phyloP scores from a whole-genome alignment of 2,888 invertebrate genomes.

The Epirrita christyi region DNA sequence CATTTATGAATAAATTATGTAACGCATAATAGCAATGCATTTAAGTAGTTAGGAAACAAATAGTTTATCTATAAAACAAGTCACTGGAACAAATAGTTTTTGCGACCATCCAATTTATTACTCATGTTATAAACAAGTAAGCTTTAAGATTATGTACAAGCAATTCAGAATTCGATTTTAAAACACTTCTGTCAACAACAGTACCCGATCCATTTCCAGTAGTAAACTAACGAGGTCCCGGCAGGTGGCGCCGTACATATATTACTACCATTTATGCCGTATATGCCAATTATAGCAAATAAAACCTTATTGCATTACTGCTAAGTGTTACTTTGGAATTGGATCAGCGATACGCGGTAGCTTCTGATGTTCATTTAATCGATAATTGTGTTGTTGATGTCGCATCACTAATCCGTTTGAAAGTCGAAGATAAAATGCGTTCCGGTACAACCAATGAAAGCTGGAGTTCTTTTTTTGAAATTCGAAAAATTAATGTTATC shows the following conservation, averaged over 20 bases:
- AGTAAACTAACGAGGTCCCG: conserved; percentile 53
- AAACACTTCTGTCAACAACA: conserved; percentile 21
- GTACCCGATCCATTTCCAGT: conserved; percentile 49
- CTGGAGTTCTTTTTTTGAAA: conserved; percentile 9
- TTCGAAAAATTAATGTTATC: neutral
- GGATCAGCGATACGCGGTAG: conserved; percentile 5
- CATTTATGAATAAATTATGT: neutral
- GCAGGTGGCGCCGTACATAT: conserved; percentile 55
- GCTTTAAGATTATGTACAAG: neutral
- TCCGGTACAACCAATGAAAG: conserved; percentile 4
- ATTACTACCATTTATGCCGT: conserved; percentile 36
- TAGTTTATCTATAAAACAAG: neutral
- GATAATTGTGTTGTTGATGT: conserved; percentile 24
- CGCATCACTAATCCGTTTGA: conserved; percentile 30
- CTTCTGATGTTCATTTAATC: conserved; percentile 26
- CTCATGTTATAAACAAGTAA: neutral
- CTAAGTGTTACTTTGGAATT: conserved; percentile 6
- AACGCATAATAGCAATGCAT: neutral
- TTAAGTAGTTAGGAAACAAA: neutral
- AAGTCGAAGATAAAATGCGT: conserved; percentile 19
- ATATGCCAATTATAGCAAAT: conserved; percentile 28
- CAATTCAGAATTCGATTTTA: conserved; percentile 1
- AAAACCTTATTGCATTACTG: conserved; percentile 16
- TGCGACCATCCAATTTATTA: neutral
- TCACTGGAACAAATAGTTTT: neutral